Percentiles rank a stretch among this genome's conserved stretches.
Conservation (phyloP, 1,140 invertebrate species). For the Sarcophaga bullata region DNA sequence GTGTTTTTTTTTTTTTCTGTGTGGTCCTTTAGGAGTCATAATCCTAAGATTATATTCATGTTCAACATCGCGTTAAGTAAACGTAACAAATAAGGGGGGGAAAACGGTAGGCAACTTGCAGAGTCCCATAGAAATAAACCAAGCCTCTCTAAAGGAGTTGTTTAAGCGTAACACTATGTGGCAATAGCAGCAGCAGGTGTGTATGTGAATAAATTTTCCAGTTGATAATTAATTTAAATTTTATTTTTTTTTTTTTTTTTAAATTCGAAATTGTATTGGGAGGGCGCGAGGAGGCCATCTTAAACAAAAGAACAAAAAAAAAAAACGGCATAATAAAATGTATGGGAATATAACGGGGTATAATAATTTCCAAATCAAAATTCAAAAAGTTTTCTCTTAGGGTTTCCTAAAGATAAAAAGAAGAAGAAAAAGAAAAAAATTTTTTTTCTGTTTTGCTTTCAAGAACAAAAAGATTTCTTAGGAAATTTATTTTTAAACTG, state of each 20-base stretch:
- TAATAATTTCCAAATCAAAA: too few relatives aligned
- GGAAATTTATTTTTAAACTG: too few relatives aligned
- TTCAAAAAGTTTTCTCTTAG: too few relatives aligned
- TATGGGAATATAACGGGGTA: not conserved
- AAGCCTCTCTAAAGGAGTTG: too few relatives aligned
- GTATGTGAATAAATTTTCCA: not conserved
- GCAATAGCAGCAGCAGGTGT: not conserved
- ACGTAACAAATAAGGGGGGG: not conserved
- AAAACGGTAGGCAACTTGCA: not conserved
- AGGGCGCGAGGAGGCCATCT: too few relatives aligned
- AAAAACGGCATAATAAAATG: too few relatives aligned
- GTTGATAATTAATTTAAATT: conserved; percentile 10
- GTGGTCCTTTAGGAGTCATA: conserved; percentile 56
- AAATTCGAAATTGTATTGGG: too few relatives aligned
- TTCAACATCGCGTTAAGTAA: conserved; percentile 22
- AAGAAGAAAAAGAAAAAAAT: not conserved
- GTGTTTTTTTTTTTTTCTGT: conserved; percentile 47
- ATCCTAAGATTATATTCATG: conserved; percentile 39
- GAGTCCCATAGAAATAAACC: too few relatives aligned
- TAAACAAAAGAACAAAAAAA: not conserved
- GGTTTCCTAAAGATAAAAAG: not conserved
- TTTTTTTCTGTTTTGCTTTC: not conserved
- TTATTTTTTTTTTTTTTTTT: conserved; percentile 1
- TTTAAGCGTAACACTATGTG: too few relatives aligned
- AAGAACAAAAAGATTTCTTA: too few relatives aligned